Conservation (phyloP, 2,113 vertebrate species). For the Saguinus midas region DNA sequence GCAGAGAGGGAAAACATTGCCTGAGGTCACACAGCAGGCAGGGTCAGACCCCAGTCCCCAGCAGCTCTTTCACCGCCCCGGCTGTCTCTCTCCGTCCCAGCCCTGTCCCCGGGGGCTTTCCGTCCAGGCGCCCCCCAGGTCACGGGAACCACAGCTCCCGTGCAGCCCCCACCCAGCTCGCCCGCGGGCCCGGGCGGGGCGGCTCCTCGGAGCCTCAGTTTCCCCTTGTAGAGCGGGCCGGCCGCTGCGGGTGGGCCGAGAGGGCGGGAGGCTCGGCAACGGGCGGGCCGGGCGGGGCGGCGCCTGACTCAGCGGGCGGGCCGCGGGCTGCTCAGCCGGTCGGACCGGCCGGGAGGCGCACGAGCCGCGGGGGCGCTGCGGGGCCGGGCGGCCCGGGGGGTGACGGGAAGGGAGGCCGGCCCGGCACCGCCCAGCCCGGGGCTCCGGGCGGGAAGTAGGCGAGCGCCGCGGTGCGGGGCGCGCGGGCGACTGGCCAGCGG, state of each 20-base stretch:
- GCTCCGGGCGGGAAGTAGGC: not conserved
- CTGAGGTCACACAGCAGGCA: not conserved
- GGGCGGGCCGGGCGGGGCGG: conserved; percentile 52
- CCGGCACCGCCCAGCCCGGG: not conserved
- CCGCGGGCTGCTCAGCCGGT: conserved; percentile 76
- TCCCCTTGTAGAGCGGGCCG: not conserved
- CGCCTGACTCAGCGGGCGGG: conserved; percentile 59
- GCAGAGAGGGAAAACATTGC: not conserved
- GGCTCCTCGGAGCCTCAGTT: not conserved
- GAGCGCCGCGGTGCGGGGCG: not conserved
- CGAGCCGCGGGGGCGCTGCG: not conserved
- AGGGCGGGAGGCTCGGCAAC: conserved; percentile 40
- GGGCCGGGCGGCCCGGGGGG: conserved; percentile 30
- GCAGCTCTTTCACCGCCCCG: not conserved
- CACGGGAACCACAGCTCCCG: no score
- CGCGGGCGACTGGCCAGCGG: not conserved
- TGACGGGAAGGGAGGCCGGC: conserved; percentile 60
- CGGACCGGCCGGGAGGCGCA: conserved; percentile 54
- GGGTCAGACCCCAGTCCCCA: not conserved
- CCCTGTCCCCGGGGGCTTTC: not conserved
- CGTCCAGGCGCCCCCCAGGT: not conserved
- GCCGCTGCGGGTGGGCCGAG: accelerated
- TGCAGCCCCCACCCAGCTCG: not conserved
- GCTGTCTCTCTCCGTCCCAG: not conserved
- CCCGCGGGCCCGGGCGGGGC: no score